phyloP scores from a whole-genome alignment of 2,888 invertebrate genomes.

The Euplagia quadripunctaria region DNA sequence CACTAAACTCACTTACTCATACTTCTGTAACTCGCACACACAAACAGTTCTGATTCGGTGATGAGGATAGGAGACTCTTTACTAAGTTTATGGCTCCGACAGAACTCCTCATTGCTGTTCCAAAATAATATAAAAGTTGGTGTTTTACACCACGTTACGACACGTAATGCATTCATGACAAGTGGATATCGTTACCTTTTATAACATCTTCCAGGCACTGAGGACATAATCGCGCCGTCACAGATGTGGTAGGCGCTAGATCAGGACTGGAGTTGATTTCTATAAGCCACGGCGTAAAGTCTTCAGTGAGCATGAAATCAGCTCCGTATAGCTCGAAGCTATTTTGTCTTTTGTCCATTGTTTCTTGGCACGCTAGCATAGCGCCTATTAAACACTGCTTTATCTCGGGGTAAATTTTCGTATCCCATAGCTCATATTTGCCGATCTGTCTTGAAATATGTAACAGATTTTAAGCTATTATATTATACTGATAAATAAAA shows the following conservation, averaged over 20 bases:
- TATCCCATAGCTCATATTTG: slow-evolving; percentile 92
- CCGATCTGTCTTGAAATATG: slow-evolving; percentile 89
- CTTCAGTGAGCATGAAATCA: slow-evolving; percentile 97
- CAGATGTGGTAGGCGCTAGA: slow-evolving; percentile 95
- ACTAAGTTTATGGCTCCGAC: no score
- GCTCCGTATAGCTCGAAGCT: slow-evolving; percentile 98
- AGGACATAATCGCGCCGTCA: slow-evolving; percentile 95
- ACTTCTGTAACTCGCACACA: no score
- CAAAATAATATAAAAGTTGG: no score
- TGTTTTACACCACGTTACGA: no score
- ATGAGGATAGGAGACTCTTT: no score
- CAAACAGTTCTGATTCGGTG: no score
- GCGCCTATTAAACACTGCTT: slow-evolving; percentile 92
- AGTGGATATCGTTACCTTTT: slow-evolving; percentile 89
- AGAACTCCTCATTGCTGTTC: no score
- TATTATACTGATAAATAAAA: neutral
- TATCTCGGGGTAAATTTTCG: slow-evolving; percentile 96
- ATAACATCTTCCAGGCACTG: slow-evolving; percentile 96
- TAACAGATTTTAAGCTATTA: slow-evolving; percentile 37
- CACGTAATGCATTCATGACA: neutral
- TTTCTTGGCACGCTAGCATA: slow-evolving; percentile 94
- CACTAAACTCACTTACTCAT: no score
- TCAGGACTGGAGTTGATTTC: slow-evolving; percentile 98
- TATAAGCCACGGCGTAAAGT: slow-evolving; percentile 96
- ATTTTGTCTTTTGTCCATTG: slow-evolving; percentile 92